Evolutionary conservation across 2,113 vertebrate genomes (phyloP), one percentile per base, ranked within the genome.

Genomic region (Picathartes gymnocephalus): DNA sequence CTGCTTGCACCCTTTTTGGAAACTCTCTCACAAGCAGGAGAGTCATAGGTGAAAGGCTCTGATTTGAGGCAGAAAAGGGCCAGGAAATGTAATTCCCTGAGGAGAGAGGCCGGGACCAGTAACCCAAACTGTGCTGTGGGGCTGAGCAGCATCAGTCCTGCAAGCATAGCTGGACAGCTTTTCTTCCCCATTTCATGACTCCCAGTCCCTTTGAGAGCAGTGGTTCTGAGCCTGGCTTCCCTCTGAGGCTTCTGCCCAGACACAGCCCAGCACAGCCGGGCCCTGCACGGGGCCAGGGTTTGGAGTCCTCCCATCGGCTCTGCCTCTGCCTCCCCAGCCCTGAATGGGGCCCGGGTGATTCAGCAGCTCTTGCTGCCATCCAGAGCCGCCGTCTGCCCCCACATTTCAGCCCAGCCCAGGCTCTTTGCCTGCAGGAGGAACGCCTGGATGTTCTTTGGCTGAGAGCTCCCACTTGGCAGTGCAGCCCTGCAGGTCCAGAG

Each of bases 381-480:
- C 62, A 4, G 66, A 85, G 37, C 33, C 20, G 4, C 74, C 16
- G 9, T 27, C 73, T 96, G 88, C 83, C 51, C 83, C 72, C 48
- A 7, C 31, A 5, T 45, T 25, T 64, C 91, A 60, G 50, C 76
- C 61, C 66, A 39, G 28, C 66, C 65, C 9, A 4, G 79, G 56
- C 47, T 76, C 56, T 79, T 15, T 9, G 47, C 81, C 62, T 13
- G 50, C 54, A 19, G 45, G 8, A 23, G 47, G 56, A 85, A 74
- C 0, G 3, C 14, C 42, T 13, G 0, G 0, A 39, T 74, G 10
- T 5, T 9, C 62, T 68, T 25, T 61, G 35, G 60, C 45, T 61
- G 76, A 62, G 47, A 88, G 76, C 40, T 48, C 13, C 39, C 47
- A 9, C 15, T 58, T 71, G 77, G 81, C 94, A 86, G n/a, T 0